Percentiles rank a stretch among this genome's conserved stretches.
These are phyloP conservation scores for Sarcophaga carnaria DNA, from an alignment of 2,888 invertebrate species.

Conservation along the genomic window DNA sequence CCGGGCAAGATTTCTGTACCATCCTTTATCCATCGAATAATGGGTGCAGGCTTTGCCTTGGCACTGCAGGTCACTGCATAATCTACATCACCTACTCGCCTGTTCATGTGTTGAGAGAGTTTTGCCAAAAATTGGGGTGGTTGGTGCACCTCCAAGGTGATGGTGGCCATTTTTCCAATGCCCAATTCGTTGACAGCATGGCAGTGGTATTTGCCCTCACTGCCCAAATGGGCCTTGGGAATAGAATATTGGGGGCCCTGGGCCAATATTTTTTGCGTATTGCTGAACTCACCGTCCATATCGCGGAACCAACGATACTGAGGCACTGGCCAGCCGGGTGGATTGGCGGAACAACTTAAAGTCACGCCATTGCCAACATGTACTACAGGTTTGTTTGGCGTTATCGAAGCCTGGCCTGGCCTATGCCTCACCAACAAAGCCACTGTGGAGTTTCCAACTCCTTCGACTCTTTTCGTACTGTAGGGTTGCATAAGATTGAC, in stretches of 20 bases:
- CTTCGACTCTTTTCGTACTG: conserved; percentile 86
- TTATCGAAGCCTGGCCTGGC: conserved; percentile 91
- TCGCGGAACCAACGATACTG: conserved; percentile 95
- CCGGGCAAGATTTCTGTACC: conserved; percentile 90
- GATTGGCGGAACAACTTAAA: conserved; percentile 92
- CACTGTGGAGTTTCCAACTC: conserved; percentile 90
- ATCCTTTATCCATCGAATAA: conserved; percentile 93
- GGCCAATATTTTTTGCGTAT: conserved; percentile 87
- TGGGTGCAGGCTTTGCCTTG: conserved; percentile 93
- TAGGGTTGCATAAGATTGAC: conserved; percentile 91
- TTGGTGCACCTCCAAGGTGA: conserved; percentile 92
- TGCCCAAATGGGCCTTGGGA: conserved; percentile 90
- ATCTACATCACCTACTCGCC: conserved; percentile 89
- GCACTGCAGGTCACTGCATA: conserved; percentile 92
- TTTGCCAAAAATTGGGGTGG: conserved; percentile 92
- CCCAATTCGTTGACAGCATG: conserved; percentile 95
- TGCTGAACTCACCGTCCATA: conserved; percentile 83
- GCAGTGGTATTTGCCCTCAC: conserved; percentile 94
- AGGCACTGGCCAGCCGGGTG: conserved; percentile 95
- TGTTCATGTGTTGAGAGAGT: conserved; percentile 91
- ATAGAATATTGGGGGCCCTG: conserved; percentile 93
- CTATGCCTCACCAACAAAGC: conserved; percentile 93
- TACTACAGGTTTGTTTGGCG: conserved; percentile 91
- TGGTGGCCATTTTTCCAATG: conserved; percentile 91
- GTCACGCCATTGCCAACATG: conserved; percentile 92